phyloP scores from a whole-genome alignment of 2,888 invertebrate genomes.

The Clivina fossor region DNA sequence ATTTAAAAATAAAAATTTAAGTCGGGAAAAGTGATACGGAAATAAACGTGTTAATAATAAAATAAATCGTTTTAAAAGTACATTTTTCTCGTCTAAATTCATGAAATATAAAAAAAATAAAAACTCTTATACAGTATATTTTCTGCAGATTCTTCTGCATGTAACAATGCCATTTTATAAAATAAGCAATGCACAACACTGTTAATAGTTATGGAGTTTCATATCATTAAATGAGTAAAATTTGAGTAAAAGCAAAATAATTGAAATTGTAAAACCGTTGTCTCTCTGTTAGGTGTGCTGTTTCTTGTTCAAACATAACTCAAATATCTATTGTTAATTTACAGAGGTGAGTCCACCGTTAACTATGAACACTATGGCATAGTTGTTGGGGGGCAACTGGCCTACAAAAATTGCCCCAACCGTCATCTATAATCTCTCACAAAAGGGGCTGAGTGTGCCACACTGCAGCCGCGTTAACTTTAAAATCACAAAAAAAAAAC shows the following conservation, averaged over 20 bases:
- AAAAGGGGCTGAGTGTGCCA: slow-evolving; percentile 25
- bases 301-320: slow-evolving; percentile 43
- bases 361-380: too few relatives aligned
- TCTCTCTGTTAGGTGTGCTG: too few relatives aligned
- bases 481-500: slow-evolving; percentile 6
- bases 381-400: slow-evolving; percentile 29
- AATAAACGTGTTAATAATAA: too few relatives aligned
- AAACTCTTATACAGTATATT: too few relatives aligned
- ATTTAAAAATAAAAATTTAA: too few relatives aligned
- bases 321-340: slow-evolving; percentile 54
- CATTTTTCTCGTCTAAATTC: not conserved
- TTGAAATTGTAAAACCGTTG: too few relatives aligned
- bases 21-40: too few relatives aligned
- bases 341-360: slow-evolving; percentile 48
- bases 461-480: slow-evolving; percentile 25
- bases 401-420: slow-evolving; percentile 23
- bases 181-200: slow-evolving; percentile 23
- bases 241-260: too few relatives aligned
- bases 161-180: too few relatives aligned
- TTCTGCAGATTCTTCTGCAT: too few relatives aligned
- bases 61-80: not conserved
- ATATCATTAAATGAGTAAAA: not conserved
- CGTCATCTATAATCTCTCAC: too few relatives aligned
- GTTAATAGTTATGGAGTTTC: slow-evolving; percentile 8
- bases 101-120: not conserved